These are phyloP conservation scores for Delphinus delphis DNA, from an alignment of 2,113 vertebrate genomes.

Conservation along the genomic window DNA sequence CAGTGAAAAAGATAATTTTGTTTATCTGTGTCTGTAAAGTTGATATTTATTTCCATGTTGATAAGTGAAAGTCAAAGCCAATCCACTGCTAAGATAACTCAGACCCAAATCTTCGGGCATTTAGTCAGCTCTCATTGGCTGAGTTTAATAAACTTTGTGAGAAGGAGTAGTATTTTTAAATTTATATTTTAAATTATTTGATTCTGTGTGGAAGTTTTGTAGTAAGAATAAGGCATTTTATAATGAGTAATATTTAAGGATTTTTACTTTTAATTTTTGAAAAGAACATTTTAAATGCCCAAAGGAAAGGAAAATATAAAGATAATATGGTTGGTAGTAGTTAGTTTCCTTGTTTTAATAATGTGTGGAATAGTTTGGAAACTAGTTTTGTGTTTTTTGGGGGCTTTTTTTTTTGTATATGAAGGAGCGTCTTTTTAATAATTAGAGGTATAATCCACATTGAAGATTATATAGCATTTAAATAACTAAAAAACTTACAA, in stretches of 20 bases:
- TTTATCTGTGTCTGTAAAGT: neutral
- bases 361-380: neutral
- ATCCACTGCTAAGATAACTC: neutral
- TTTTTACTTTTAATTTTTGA: neutral
- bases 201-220: neutral
- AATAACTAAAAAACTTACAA: conserved; percentile 11
- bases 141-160: conserved; percentile 28
- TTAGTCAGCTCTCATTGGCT: neutral
- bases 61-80: neutral
- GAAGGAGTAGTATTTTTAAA: neutral
- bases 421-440: neutral
- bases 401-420: neutral
- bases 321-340: neutral
- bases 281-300: neutral
- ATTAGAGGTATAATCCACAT: neutral
- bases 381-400: neutral
- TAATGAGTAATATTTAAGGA: neutral
- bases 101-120: neutral
- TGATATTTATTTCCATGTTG: neutral
- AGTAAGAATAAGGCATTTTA: neutral
- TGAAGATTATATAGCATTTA: neutral
- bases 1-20: neutral
- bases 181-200: conserved; percentile 23
- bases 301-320: neutral
- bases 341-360: neutral